Conservation (phyloP, 2,888 invertebrate species). For the Ormyrus nitidulus region DNA sequence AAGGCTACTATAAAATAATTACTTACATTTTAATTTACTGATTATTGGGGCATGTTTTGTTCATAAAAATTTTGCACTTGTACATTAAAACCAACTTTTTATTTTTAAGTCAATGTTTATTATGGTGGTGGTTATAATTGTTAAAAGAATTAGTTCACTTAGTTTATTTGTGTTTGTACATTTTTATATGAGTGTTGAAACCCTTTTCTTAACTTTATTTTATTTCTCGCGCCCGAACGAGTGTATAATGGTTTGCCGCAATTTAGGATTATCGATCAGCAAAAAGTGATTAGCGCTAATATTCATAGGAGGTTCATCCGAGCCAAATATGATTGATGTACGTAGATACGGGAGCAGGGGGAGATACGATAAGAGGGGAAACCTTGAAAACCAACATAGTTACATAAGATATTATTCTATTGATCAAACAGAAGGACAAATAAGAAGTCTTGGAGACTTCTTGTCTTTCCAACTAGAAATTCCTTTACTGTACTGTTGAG, state of each 20-base stretch:
- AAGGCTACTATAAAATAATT: too few relatives aligned
- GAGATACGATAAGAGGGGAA: conserved; percentile 54
- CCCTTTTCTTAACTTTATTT: conserved; percentile 4
- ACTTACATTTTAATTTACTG: conserved; percentile 11
- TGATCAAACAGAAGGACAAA: conserved; percentile 71
- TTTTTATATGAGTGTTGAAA: conserved; percentile 7
- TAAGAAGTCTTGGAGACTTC: conserved; percentile 47
- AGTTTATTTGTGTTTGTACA: conserved; percentile 23
- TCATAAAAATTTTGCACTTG: conserved; percentile 34
- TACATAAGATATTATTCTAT: conserved; percentile 66
- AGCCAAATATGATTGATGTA: conserved; percentile 27
- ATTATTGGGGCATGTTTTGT: conserved; percentile 34
- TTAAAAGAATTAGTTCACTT: conserved; percentile 31
- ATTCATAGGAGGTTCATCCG: background rate
- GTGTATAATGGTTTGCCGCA: background rate
- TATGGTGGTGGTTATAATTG: conserved; percentile 51
- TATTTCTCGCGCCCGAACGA: background rate
- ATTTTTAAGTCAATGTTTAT: conserved; percentile 19
- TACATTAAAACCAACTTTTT: conserved; percentile 44
- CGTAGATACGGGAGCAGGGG: conserved; percentile 4
- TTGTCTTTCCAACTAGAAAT: conserved; percentile 5
- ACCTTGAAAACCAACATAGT: conserved; percentile 60
- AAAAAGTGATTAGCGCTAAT: conserved; percentile 33
- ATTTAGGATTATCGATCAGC: conserved; percentile 18
- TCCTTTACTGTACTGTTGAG: conserved; percentile 19